Conservation (phyloP, 1,140 invertebrate genomes). For the Camponotus pennsylvanicus region DNA sequence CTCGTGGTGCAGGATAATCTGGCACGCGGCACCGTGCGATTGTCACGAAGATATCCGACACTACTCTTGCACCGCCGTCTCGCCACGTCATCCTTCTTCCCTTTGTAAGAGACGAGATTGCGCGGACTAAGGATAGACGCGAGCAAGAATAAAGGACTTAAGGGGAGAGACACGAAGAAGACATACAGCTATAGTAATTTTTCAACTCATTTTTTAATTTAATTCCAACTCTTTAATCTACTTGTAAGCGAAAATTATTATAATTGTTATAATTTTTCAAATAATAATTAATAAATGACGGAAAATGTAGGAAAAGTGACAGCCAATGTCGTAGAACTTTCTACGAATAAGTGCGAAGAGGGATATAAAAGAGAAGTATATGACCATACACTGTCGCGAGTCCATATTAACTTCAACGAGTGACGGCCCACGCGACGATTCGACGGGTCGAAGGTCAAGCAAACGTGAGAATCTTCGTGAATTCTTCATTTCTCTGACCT, state of each 20-base stretch:
- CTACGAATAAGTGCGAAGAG: background rate
- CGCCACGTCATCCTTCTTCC: conserved; percentile 47
- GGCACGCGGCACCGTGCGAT: conserved; percentile 54
- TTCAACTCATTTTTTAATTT: background rate
- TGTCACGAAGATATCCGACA: conserved; percentile 65
- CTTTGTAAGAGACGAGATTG: conserved; percentile 48
- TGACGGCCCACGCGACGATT: conserved; percentile 80
- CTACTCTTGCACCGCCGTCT: conserved; percentile 57
- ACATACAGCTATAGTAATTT: background rate
- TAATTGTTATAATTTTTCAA: background rate
- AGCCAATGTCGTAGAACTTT: background rate
- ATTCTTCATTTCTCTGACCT: conserved; percentile 74
- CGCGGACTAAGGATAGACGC: conserved; percentile 30
- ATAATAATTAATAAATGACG: background rate
- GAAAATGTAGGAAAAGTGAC: background rate
- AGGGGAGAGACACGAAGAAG: background rate
- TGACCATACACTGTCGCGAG: conserved; percentile 70
- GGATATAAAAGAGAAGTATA: conserved; percentile 14
- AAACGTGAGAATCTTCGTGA: conserved; percentile 79
- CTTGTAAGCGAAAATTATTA: background rate
- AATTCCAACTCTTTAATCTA: background rate
- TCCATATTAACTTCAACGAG: conserved; percentile 79
- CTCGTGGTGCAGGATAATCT: conserved; percentile 58
- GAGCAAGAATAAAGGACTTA: conserved; percentile 30
- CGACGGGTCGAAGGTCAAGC: conserved; percentile 78